Evolutionary conservation across 2,797 vertebrate species (phyloP).

Genomic region (Dendrocincla fuliginosa): DNA sequence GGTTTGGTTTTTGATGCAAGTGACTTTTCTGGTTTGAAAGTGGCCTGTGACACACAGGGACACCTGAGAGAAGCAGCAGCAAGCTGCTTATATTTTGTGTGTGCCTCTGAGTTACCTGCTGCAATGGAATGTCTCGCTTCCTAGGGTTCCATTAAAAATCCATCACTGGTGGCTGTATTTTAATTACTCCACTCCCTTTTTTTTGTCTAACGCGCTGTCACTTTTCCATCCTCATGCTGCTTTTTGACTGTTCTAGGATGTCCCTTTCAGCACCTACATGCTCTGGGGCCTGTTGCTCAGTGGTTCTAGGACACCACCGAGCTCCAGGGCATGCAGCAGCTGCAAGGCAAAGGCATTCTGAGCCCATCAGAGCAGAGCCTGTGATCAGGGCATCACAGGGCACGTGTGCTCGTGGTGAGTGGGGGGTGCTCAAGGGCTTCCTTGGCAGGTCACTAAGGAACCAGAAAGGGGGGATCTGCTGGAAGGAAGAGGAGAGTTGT

Average conservation of each 20-base stretch:
- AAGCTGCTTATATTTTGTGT: background rate
- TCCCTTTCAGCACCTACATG: conserved; percentile 18
- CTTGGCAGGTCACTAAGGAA: background rate
- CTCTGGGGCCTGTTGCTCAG: background rate
- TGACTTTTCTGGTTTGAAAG: background rate
- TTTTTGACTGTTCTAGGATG: conserved; percentile 43
- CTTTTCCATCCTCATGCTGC: conserved; percentile 37
- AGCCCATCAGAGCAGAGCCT: conserved; percentile 14
- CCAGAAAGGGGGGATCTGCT: background rate
- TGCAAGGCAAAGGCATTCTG: conserved; percentile 18
- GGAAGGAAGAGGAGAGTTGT: background rate
- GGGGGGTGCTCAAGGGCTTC: background rate
- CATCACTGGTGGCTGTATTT: background rate
- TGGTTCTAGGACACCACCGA: background rate
- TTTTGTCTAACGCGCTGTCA: background rate
- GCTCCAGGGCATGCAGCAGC: conserved; percentile 7
- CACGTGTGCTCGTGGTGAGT: background rate
- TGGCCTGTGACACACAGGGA: background rate
- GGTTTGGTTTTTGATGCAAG: background rate
- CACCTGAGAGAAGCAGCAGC: background rate
- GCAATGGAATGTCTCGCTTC: background rate
- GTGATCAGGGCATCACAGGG: background rate
- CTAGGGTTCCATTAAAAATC: background rate
- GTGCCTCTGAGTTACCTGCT: background rate
- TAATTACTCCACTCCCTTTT: background rate